phyloP scores from a whole-genome alignment of 1,140 invertebrate species.

The Drosophila nikananu region DNA sequence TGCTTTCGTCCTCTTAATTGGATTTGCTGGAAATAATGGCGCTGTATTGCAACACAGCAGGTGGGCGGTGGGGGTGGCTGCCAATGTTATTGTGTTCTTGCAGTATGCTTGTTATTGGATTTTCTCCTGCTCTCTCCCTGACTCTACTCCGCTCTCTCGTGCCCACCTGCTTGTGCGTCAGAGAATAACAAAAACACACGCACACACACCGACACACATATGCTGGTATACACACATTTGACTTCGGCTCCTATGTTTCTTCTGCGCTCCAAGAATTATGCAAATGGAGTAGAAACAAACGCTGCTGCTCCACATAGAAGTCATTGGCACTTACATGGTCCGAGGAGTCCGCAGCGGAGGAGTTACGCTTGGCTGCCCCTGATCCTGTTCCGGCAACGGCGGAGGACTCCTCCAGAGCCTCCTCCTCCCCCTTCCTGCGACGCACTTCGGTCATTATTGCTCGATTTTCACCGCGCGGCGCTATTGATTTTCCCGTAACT shows the following conservation, averaged over 20 bases:
- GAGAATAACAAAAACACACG: constrained; percentile 80
- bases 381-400: constrained; percentile 21
- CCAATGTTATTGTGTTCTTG: constrained; percentile 28
- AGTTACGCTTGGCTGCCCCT: constrained; percentile 62
- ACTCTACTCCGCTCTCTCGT: constrained; percentile 26
- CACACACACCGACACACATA: constrained; percentile 31
- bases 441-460: constrained; percentile 73
- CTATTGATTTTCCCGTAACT: constrained; percentile 34
- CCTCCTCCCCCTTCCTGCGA: constrained; percentile 72
- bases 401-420: constrained; percentile 48
- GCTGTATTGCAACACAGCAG: constrained; percentile 47
- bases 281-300: constrained; percentile 45
- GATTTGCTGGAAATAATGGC: constrained; percentile 65
- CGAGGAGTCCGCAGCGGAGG: constrained; percentile 82
- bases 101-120: constrained; percentile 69
- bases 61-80: constrained; percentile 18
- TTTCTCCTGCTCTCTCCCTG: constrained; percentile 45
- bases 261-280: constrained; percentile 70
- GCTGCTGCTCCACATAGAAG: constrained; percentile 42
- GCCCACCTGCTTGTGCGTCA: constrained; percentile 78
- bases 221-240: constrained; percentile 62
- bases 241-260: constrained; percentile 34
- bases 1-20: constrained; percentile 59
- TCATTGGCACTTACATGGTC: constrained; percentile 80
- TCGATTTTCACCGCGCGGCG: constrained; percentile 15